Conservation (phyloP, 1,140 invertebrate genomes). For the Maconellicoccus hirsutus region DNA sequence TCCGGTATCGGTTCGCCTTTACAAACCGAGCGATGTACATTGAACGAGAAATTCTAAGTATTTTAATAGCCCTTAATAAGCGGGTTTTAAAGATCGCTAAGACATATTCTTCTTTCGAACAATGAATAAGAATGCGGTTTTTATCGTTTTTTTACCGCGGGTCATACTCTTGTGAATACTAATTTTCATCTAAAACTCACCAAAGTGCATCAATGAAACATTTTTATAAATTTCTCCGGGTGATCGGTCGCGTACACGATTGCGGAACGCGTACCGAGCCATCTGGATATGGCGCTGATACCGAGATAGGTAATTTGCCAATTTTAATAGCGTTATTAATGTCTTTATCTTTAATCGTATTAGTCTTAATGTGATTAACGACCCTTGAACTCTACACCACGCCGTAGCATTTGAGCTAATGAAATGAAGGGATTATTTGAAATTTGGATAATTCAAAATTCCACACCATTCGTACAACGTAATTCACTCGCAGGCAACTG, state of each 20-base stretch:
- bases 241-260: neutral
- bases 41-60: neutral
- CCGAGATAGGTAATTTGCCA: too few relatives aligned
- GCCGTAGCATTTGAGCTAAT: too few relatives aligned
- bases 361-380: too few relatives aligned
- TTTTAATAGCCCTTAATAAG: slow-evolving; percentile 9
- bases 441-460: too few relatives aligned
- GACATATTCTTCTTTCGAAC: neutral
- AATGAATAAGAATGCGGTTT: slow-evolving; percentile 9
- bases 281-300: too few relatives aligned
- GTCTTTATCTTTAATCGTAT: too few relatives aligned
- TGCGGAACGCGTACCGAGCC: too few relatives aligned
- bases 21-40: neutral
- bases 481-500: too few relatives aligned
- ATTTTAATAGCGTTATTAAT: too few relatives aligned
- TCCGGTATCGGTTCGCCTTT: neutral
- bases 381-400: too few relatives aligned
- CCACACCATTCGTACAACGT: too few relatives aligned
- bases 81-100: neutral
- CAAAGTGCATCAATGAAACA: neutral
- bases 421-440: too few relatives aligned
- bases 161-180: slow-evolving; percentile 3
- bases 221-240: neutral
- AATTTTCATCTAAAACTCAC: neutral
- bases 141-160: neutral